A percentile compares a stretch with the other conserved stretches of the same genome.
phyloP scores from a whole-genome alignment of 2,797 vertebrate species.

The Vireo griseus region DNA sequence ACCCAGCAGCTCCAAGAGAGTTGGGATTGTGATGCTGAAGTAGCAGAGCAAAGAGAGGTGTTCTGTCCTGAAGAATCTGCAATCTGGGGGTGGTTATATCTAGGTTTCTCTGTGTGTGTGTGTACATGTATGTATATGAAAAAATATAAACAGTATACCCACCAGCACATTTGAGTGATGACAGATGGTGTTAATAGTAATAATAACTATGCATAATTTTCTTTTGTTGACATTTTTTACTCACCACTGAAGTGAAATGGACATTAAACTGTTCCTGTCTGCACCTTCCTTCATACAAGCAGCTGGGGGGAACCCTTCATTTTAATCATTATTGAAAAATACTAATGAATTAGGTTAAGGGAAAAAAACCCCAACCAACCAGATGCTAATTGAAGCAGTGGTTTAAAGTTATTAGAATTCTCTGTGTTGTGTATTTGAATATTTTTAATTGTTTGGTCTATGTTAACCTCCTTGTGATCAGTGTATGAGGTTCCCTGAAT shows the following conservation, averaged over 20 bases:
- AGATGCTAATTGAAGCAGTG: not conserved
- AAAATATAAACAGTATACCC: not conserved
- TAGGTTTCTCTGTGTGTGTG: not conserved
- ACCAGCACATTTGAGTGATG: not conserved
- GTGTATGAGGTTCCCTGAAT: not conserved
- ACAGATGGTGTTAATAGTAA: not conserved
- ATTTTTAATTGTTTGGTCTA: not conserved
- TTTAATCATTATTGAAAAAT: not conserved
- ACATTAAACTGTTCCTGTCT: not conserved
- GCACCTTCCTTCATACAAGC: not conserved
- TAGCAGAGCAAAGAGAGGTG: not conserved
- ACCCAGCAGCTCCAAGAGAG: not conserved
- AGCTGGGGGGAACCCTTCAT: not conserved
- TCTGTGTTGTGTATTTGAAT: not conserved
- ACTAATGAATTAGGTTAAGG: not conserved
- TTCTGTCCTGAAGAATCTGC: not conserved
- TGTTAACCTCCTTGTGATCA: not conserved
- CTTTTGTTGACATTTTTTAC: not conserved
- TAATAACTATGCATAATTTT: not conserved
- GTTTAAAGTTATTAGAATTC: not conserved
- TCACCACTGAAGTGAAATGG: not conserved
- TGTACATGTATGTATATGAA: not conserved
- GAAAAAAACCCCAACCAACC: rapidly evolving
- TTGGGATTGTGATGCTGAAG: not conserved
- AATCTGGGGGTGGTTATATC: not conserved